Base-by-base conservation (phyloP, 2,113 vertebrate genomes). In the Loxodonta africana region DNA sequence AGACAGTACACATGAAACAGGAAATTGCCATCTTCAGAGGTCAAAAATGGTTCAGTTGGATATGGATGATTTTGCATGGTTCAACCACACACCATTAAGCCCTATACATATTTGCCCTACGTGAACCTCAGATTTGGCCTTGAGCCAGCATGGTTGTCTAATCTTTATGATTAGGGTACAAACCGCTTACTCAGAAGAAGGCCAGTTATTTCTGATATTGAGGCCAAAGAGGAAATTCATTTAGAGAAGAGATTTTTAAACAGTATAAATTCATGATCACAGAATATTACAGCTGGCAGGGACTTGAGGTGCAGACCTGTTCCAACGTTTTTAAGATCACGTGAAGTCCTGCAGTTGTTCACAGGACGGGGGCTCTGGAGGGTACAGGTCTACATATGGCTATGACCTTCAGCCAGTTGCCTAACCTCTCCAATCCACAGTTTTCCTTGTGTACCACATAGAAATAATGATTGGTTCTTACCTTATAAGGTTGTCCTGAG, bases 181-280 rank as follows among this genome's bases (percentile, higher is more conserved):
- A 46, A 33, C 76, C 20, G 71, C 48, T 14, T 73, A 77, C 76
- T 85, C 74, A 86, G 71, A 92, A 83, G 65, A 82, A 83, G 62
- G 25, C 60, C 53, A 73, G 0, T 21, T 67, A 21, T 62, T 95
- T 15, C 57, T 96, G 28, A 63, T n/a, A 30, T 14, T 17, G 23
- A 81, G 37, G 44, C 57, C 71, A 76, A 51, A 77, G 77, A 71
- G 30, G 80, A 82, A 78, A 85, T 44, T 57, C 48, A 82, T 71
- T n/a, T 20, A 63, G 48, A 71, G 44, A 84, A 92, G 77, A 91
- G 74, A 65, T 80, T 88, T 91, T 92, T 81, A 90, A 57, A 9
- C 53, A 74, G 9, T 63, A 33, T 73, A 37, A 83, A 57, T 65
- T 78, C 60, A 85, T 8, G 37, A n/a, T 33, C 63, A 20, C 30